Base-by-base conservation (phyloP, 37 sponge, comb jelly and placozoan genomes). In the Oopsacas minuta region DNA sequence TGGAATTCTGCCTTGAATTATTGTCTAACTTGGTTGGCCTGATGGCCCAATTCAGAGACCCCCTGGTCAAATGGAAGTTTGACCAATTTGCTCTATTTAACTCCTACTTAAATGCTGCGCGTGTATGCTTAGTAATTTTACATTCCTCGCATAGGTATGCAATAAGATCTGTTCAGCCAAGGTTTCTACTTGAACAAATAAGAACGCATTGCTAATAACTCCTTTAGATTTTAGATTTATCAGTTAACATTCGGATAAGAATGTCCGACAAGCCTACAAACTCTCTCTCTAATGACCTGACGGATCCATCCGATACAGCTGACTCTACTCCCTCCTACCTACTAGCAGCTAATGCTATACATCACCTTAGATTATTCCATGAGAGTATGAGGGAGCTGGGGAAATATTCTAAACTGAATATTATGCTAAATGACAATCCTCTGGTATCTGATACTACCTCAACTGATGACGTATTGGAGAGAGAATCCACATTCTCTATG, bases 361-460 rank as follows among this genome's bases (percentile, higher is more conserved):
- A 61, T n/a, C 75, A 61, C 28, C 75, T 61, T 25, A 61, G 75
- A 61, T 34, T 61, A 34, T 61, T 61, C 75, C 75, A 61, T 12
- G 75, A 61, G 75, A 61, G 75, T 34, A 61, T 61, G 75, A 3
- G 75, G 17, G 75, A 61, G 75, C 75, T 61, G 22, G 75, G 75
- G 22, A 61, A 10, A 3, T n/a, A 61, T 61, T 61, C 75, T 5
- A 61, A 61, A n/a, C 75, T 25, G 75, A 61, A 25, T 5, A 61
- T 61, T 20, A 61, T 34, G 5, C 75, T 61, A 25, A 61, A 61
- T 34, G 30, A 61, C 75, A 20, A 3, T 34, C 75, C 75, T 61
- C 75, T 61, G 32, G 75, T 61, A 25, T 3, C 75, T 32, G 12
- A 42, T 15, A 42, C 12, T 15, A 42, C 12, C 49, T 8, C 8